phyloP scores from a whole-genome alignment of 2,113 vertebrate species.

The Sturnus vulgaris region DNA sequence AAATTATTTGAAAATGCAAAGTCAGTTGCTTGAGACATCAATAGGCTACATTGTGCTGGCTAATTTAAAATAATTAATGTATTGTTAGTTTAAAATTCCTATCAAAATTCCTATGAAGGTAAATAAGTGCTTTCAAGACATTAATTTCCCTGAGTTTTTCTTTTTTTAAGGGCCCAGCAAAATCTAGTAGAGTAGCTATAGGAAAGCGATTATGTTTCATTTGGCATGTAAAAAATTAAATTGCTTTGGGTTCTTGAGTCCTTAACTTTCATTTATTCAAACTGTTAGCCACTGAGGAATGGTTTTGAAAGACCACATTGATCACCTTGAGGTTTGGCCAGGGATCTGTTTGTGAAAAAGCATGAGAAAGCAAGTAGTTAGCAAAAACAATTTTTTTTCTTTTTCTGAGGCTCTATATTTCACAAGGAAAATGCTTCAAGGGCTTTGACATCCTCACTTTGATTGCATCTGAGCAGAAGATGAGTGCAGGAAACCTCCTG shows the following conservation, averaged over 20 bases:
- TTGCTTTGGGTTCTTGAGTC: background rate
- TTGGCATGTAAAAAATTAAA: background rate
- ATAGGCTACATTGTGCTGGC: background rate
- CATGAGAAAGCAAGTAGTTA: background rate
- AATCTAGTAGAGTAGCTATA: background rate
- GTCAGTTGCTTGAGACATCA: background rate
- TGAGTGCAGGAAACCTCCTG: background rate
- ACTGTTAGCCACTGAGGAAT: conserved; percentile 2
- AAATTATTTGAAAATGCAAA: background rate
- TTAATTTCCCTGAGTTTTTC: background rate
- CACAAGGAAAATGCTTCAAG: background rate
- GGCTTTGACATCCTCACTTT: background rate
- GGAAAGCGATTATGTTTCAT: conserved; percentile 15
- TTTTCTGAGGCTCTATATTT: background rate
- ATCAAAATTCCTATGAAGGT: background rate
- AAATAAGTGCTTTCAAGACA: background rate
- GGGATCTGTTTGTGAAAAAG: background rate
- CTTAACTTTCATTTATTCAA: conserved; percentile 35
- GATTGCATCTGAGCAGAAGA: background rate
- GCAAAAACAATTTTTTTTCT: background rate
- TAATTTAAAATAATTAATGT: background rate
- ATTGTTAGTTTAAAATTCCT: background rate
- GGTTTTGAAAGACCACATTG: background rate
- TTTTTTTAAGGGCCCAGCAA: background rate
- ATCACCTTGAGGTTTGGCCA: background rate